Evolutionary conservation across 2,113 vertebrate genomes (phyloP).

Genomic region (western clawed frog (Xenopus tropicalis)): UCB_Xtro_10.0 CM004446.2:60394001-60394500

Average conservation of each 20-base stretch:
- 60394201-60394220: conserved; percentile 70
- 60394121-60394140: conserved; percentile 67
- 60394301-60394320: conserved; percentile 54
- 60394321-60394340: conserved; percentile 45
- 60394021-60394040: conserved; percentile 49
- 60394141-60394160: conserved; percentile 65
- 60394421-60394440: conserved; percentile 53
- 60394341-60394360: conserved; percentile 41
- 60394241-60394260: conserved; percentile 56
- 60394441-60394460: conserved; percentile 49
- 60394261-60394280: conserved; percentile 52
- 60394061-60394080: conserved; percentile 34
- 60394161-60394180: conserved; percentile 73
- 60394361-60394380: neutral
- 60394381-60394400: conserved; percentile 46
- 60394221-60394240: conserved; percentile 68
- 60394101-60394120: conserved; percentile 60
- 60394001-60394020: conserved; percentile 1
- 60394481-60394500: conserved; percentile 38
- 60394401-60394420: conserved; percentile 43
- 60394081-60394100: conserved; percentile 64
- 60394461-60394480: conserved; percentile 46
- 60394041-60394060: conserved; percentile 45
- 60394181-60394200: conserved; percentile 72
- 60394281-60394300: conserved; percentile 60